Conservation (phyloP, 1,140 invertebrate genomes). For the Globodera rostochiensis region DNA sequence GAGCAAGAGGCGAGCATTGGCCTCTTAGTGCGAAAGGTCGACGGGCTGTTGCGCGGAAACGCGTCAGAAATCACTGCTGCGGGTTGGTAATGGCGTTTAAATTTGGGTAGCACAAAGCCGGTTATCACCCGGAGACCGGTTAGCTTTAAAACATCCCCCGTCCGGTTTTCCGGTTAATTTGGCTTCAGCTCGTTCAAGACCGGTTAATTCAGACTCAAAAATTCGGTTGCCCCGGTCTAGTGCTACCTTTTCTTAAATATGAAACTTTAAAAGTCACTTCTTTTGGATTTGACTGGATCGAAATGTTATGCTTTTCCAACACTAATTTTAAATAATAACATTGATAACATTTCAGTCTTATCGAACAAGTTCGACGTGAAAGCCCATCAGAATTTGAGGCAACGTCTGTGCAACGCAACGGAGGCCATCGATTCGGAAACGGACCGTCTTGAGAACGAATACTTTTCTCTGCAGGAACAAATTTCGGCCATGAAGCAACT, state of each 20-base stretch:
- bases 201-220: no score
- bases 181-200: no score
- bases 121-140: no score
- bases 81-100: not conserved
- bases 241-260: no score
- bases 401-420: not conserved
- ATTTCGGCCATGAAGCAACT: not conserved
- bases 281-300: no score
- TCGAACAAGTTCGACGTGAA: not conserved
- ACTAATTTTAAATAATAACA: not conserved
- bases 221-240: no score
- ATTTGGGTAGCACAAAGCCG: no score
- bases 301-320: no score
- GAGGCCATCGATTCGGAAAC: not conserved
- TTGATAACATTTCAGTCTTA: not conserved
- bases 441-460: not conserved
- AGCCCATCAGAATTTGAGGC: not conserved
- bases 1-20: not conserved
- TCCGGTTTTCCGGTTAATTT: no score
- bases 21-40: not conserved
- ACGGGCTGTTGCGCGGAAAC: not conserved
- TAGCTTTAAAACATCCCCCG: no score
- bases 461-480: not conserved
- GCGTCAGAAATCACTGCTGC: not conserved
- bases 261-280: no score